Evolutionary conservation across 2,797 vertebrate species (phyloP).

Genomic region (Sebastolobus alascanus): DNA sequence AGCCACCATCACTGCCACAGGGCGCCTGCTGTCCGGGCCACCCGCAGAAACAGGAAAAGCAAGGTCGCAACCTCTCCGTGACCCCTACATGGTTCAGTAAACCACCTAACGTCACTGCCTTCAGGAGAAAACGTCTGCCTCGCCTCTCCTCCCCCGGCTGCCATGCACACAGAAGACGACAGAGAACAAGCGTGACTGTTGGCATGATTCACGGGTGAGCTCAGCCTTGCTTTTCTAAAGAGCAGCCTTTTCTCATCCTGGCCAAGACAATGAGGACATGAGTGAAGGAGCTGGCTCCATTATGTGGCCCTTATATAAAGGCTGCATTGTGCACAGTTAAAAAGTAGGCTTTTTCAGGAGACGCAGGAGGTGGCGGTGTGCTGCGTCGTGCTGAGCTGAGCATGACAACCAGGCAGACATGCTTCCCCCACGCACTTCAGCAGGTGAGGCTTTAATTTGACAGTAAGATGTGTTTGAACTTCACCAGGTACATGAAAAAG

Average conservation of each 20-base stretch:
- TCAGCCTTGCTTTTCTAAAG: slow-evolving; percentile 77
- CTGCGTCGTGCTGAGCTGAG: slow-evolving; percentile 55
- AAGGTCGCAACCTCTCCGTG: slow-evolving; percentile 48
- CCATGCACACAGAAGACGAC: slow-evolving; percentile 32
- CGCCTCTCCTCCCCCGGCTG: slow-evolving; percentile 25
- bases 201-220: slow-evolving; percentile 78
- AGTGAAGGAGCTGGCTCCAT: slow-evolving; percentile 76
- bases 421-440: slow-evolving; percentile 35
- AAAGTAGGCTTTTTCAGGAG: slow-evolving; percentile 52
- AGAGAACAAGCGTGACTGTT: slow-evolving; percentile 65
- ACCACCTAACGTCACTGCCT: slow-evolving; percentile 32
- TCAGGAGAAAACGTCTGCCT: slow-evolving; percentile 25
- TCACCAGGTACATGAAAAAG: background rate
- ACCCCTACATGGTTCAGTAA: slow-evolving; percentile 41
- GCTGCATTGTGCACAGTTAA: slow-evolving; percentile 64
- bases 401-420: slow-evolving; percentile 54
- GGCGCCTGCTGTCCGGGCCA: slow-evolving; percentile 39
- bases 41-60: slow-evolving; percentile 50
- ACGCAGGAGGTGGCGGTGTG: slow-evolving; percentile 40
- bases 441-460: slow-evolving; percentile 41
- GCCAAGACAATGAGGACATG: slow-evolving; percentile 82
- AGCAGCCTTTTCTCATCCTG: slow-evolving; percentile 80
- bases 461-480: slow-evolving; percentile 17
- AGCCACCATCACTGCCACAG: slow-evolving; percentile 12
- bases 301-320: slow-evolving; percentile 71